These are phyloP conservation scores for Antechinus flavipes DNA, from an alignment of 2,113 vertebrate genomes.

Conservation along the genomic window DNA sequence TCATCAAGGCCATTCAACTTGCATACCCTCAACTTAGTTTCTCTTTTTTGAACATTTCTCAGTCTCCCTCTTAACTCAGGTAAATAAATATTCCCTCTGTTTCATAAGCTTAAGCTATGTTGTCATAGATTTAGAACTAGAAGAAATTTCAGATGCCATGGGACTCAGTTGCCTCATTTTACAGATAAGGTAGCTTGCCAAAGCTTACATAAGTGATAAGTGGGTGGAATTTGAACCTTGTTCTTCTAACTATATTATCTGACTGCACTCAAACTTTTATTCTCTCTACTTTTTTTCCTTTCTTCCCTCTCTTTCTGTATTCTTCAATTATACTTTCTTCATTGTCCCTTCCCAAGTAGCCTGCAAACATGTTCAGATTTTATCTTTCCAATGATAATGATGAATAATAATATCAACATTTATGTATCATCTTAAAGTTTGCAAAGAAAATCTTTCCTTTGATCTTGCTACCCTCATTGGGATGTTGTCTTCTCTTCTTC, in stretches of 20 bases:
- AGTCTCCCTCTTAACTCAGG: background rate
- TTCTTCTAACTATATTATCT: background rate
- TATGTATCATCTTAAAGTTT: background rate
- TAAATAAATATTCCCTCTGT: background rate
- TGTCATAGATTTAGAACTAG: background rate
- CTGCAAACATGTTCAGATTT: background rate
- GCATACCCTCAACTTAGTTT: background rate
- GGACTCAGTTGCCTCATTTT: background rate
- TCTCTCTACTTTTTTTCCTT: background rate
- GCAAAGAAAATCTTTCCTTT: background rate
- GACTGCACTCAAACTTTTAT: background rate
- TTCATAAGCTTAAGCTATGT: background rate
- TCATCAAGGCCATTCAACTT: background rate
- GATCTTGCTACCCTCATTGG: background rate
- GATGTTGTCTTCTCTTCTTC: background rate
- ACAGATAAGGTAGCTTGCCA: background rate
- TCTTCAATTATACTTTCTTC: background rate
- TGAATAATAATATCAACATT: background rate
- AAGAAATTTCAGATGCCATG: background rate
- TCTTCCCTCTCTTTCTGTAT: background rate
- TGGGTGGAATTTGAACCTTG: background rate
- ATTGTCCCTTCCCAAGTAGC: background rate
- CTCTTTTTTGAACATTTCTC: background rate
- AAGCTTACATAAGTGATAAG: background rate
- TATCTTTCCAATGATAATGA: background rate